Base-by-base conservation (phyloP, 2,888 invertebrate species). In the Agrochola lychnidis region DNA sequence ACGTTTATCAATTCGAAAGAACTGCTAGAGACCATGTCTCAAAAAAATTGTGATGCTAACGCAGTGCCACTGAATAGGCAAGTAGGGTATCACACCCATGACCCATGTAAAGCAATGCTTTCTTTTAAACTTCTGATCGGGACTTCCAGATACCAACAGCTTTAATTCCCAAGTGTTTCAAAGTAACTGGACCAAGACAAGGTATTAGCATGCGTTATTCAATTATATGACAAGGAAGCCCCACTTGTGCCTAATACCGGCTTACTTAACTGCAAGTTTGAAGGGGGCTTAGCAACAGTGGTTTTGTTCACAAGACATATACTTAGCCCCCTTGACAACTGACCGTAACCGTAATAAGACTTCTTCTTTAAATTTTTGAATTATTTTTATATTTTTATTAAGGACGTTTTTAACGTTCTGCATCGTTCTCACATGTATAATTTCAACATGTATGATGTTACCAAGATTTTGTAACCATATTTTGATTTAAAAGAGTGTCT, bases 191-290 rank as follows among this genome's bases (percentile, higher is more conserved):
- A 73, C 64, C 62, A 36, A 30, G 36, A 62, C 59, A 48, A 67
- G 59, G 81, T 40, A 66, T 85, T 67, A 85, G 25, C 76, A 72
- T 75, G 42, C 70, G 45, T 82, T 79, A 85, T 85, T 87, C 76
- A 82, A 85, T 85, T 85, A 87, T 68, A 73, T 82, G 87, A 73
- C 85, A 73, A 69, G 73, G 85, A 87, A 85, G 68, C 86, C 85
- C 19, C 67, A 19, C 53, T 51, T 67, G 78, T 66, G 36, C 66
- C 36, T 84, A 76, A 81, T 76, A 70, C 79, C 63, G 6, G 68
- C 70, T 85, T 82, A 85, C 69, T 64, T 36, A 48, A 66, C 68
- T 57, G 63, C 62, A 62, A n/a, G 57, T 59, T 72, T 10, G 45
- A 66, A 62, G 63, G 71, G 76, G 48, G 68, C 83, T 82, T 72